phyloP scores from a whole-genome alignment of 2,888 invertebrate genomes.

The Proisotoma minuta region DNA sequence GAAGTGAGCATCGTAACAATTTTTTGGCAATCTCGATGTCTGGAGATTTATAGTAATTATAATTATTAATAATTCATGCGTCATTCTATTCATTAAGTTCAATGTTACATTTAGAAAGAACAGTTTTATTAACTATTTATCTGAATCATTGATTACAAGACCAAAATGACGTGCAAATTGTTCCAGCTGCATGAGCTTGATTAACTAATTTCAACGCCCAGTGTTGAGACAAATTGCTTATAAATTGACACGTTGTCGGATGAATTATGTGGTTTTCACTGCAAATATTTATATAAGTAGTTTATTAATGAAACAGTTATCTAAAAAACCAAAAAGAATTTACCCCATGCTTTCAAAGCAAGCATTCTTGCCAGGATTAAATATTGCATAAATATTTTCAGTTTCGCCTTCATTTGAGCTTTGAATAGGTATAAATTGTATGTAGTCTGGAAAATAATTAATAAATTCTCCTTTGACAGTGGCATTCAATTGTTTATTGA shows the following conservation, averaged over 20 bases:
- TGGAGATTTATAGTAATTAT: too few relatives aligned
- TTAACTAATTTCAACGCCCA: background rate
- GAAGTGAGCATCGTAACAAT: too few relatives aligned
- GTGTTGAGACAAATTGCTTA: background rate
- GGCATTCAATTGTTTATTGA: slow-evolving; percentile 7
- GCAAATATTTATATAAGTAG: background rate
- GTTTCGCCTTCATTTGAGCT: too few relatives aligned
- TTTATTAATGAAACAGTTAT: background rate
- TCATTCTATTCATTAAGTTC: too few relatives aligned
- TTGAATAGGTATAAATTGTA: slow-evolving; percentile 17
- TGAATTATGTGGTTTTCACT: background rate
- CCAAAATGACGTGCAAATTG: background rate
- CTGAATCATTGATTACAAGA: background rate
- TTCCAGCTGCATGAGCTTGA: background rate
- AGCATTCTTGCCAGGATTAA: background rate
- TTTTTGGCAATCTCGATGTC: too few relatives aligned
- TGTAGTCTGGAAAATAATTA: slow-evolving; percentile 22
- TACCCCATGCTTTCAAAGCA: background rate
- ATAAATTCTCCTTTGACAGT: slow-evolving; percentile 29
- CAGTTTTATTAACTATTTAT: too few relatives aligned
- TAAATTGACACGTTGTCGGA: background rate
- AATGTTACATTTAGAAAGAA: too few relatives aligned
- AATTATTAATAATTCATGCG: too few relatives aligned
- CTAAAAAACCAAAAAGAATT: background rate
- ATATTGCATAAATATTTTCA: background rate